phyloP scores from a whole-genome alignment of 1,140 invertebrate species.

The Euura lappo region DNA sequence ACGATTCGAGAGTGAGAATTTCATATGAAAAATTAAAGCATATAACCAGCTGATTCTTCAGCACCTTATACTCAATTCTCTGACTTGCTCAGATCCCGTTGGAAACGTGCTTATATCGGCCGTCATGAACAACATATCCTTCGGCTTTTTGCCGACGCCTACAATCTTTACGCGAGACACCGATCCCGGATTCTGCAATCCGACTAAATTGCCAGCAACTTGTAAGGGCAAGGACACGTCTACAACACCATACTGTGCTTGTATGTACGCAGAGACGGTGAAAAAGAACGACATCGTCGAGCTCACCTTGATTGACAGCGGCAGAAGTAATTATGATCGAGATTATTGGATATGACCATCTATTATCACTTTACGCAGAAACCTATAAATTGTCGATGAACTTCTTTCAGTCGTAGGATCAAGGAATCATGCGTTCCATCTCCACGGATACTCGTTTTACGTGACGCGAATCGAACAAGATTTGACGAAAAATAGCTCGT shows the following conservation, averaged over 20 bases:
- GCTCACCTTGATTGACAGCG: slow-evolving; percentile 50
- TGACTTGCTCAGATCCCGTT: background rate
- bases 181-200: slow-evolving; percentile 54
- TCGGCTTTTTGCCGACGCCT: slow-evolving; percentile 68
- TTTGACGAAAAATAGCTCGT: too few species aligned
- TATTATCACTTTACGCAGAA: too few species aligned
- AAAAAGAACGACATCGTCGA: background rate
- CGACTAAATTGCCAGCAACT: slow-evolving; percentile 35
- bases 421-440: too few species aligned
- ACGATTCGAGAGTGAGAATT: background rate
- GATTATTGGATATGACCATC: too few species aligned
- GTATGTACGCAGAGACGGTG: background rate
- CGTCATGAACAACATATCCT: slow-evolving; percentile 65
- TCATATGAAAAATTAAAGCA: too few species aligned
- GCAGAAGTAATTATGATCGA: too few species aligned
- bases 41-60: too few species aligned
- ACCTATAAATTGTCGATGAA: too few species aligned
- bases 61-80: background rate
- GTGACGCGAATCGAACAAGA: too few species aligned
- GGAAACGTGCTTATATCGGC: background rate
- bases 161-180: slow-evolving; percentile 61
- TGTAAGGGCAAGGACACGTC: slow-evolving; percentile 50
- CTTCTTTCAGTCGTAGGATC: too few species aligned
- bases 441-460: too few species aligned
- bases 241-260: background rate